A percentile compares a stretch with the other conserved stretches of the same genome.
Conservation (phyloP, 2,113 vertebrate genomes). For the Caranx ignobilis region DNA sequence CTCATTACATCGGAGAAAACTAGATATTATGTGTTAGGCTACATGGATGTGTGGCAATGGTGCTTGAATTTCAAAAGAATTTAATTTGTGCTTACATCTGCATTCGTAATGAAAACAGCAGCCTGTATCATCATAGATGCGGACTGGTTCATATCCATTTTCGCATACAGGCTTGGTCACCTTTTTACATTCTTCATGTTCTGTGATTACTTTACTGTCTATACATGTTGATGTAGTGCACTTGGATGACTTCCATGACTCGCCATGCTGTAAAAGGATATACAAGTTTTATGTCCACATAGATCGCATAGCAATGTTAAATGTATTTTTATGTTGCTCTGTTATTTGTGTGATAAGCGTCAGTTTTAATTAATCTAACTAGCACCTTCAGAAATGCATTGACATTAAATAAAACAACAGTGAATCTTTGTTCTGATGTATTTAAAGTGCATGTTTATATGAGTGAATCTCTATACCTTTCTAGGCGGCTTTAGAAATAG, state of each 20-base stretch:
- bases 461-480: constrained; percentile 68
- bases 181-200: constrained; percentile 66
- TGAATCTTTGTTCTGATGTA: too few relatives aligned
- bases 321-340: background rate
- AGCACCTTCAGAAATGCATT: background rate
- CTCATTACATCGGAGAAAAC: constrained; percentile 4
- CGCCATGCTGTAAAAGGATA: constrained; percentile 81
- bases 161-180: constrained; percentile 79
- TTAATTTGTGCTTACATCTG: constrained; percentile 86
- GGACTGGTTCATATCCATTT: constrained; percentile 81
- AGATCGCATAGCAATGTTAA: background rate
- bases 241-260: constrained; percentile 82
- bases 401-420: too few relatives aligned
- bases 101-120: constrained; percentile 92
- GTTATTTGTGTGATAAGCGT: background rate
- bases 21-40: background rate
- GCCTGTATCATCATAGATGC: constrained; percentile 79
- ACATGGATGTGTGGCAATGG: background rate
- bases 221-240: constrained; percentile 85
- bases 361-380: background rate
- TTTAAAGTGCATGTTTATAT: background rate
- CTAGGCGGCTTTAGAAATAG: constrained; percentile 63
- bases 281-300: too few relatives aligned
- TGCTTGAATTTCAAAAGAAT: constrained; percentile 10
- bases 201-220: constrained; percentile 67